Percentiles rank a stretch among this genome's conserved stretches.
Conservation (phyloP, 2,888 invertebrate genomes). For the Lobophora halterata region DNA sequence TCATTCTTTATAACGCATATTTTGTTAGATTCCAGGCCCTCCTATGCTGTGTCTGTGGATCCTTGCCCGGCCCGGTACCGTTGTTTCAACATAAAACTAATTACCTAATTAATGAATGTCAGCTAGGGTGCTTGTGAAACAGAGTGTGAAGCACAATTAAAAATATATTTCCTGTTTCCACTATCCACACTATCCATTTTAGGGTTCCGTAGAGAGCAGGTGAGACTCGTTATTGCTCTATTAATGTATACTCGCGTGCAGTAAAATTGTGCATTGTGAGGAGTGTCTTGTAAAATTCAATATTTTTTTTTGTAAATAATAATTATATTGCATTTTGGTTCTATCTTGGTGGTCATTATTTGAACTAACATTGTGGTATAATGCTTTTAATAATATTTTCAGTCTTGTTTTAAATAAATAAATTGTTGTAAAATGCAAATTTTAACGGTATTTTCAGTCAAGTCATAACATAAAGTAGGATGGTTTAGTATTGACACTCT, state of each 20-base stretch:
- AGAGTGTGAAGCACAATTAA: conserved; percentile 41
- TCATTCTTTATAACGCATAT: too few species aligned
- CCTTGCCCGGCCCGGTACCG: too few species aligned
- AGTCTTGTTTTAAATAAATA: too few species aligned
- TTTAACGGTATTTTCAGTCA: too few species aligned
- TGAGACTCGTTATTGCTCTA: conserved; percentile 38
- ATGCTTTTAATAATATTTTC: too few species aligned
- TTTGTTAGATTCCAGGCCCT: too few species aligned
- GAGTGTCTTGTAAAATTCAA: not conserved
- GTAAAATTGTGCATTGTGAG: conserved; percentile 8
- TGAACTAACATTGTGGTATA: too few species aligned
- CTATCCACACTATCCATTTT: conserved; percentile 42
- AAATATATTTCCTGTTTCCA: conserved; percentile 47
- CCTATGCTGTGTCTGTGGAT: too few species aligned
- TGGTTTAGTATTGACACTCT: too few species aligned
- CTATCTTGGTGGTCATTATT: too few species aligned
- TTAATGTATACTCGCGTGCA: conserved; percentile 28
- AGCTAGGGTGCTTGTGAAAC: conserved; percentile 44
- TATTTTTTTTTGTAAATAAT: conserved; percentile 6
- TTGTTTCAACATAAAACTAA: conserved; percentile 25
- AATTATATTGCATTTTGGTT: not conserved
- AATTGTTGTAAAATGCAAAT: too few species aligned
- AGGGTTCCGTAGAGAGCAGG: conserved; percentile 40
- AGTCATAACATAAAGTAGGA: too few species aligned
- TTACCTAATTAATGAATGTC: conserved; percentile 30